Evolutionary conservation across 2,113 vertebrate species (phyloP).

Genomic region (Mobula birostris): DNA sequence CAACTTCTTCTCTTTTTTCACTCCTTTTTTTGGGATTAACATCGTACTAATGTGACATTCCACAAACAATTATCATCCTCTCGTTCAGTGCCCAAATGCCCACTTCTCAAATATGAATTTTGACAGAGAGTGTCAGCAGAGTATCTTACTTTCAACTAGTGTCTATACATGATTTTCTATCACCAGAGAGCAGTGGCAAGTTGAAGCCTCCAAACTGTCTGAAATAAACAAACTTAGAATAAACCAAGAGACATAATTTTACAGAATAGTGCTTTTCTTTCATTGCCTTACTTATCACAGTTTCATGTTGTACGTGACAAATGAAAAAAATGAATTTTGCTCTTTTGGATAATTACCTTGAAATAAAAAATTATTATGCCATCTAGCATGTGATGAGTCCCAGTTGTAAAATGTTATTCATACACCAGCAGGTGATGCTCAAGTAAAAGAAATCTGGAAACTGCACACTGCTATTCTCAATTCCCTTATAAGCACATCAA

Average conservation of each 20-base stretch:
- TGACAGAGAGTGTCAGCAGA: neutral
- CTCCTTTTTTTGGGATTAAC: neutral
- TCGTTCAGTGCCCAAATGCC: neutral
- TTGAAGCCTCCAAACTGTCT: neutral
- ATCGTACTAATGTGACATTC: neutral
- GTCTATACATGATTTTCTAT: neutral
- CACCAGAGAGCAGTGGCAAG: neutral
- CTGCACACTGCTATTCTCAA: no score
- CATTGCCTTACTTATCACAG: neutral
- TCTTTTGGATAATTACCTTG: neutral
- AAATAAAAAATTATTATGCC: neutral
- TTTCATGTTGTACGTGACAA: neutral
- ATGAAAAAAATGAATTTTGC: neutral
- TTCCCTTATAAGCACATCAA: neutral
- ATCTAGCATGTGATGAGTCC: no score
- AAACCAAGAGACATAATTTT: neutral
- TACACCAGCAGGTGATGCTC: slow-evolving; percentile 20
- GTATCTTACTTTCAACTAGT: neutral
- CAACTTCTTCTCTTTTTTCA: neutral
- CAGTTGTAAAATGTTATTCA: neutral
- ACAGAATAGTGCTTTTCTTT: neutral
- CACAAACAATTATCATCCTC: neutral
- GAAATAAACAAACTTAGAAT: neutral
- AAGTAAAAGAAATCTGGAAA: neutral
- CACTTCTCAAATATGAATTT: neutral